Percentiles rank a stretch among this genome's conserved stretches.
Evolutionary conservation across 2,113 vertebrate species (phyloP).

Genomic region (Desmodus rotundus): DNA sequence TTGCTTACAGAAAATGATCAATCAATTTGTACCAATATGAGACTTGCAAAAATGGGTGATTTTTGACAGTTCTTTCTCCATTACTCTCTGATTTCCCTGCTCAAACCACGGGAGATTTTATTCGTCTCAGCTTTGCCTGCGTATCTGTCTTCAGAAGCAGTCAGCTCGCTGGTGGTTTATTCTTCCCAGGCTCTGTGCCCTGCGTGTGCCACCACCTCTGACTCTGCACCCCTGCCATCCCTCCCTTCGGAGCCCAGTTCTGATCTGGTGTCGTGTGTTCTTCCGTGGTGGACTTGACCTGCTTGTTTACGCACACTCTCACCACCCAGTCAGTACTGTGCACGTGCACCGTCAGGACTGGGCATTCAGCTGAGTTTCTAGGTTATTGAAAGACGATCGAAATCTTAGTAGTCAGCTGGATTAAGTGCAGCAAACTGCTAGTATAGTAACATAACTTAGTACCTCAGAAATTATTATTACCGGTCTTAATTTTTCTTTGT

Average conservation of each 20-base stretch:
- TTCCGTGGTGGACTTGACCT: not conserved
- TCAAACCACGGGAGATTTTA: not conserved
- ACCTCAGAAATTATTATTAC: not conserved
- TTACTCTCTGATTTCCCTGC: not conserved
- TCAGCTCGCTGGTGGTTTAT: not conserved
- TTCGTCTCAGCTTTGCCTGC: not conserved
- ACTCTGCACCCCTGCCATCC: not conserved
- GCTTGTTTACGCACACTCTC: not conserved
- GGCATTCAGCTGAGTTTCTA: not conserved
- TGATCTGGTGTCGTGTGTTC: not conserved
- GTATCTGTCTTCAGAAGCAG: not conserved
- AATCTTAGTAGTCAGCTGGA: not conserved
- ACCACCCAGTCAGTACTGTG: not conserved
- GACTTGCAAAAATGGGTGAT: not conserved
- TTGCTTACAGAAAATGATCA: not conserved
- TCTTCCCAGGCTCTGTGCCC: not conserved
- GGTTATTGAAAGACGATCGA: not conserved
- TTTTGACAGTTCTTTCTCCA: slow-evolving; percentile 1
- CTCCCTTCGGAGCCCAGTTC: not conserved
- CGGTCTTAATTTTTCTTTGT: not conserved
- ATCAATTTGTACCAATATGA: not conserved
- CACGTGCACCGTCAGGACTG: not conserved
- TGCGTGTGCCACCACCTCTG: not conserved
- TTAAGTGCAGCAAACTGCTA: not conserved
- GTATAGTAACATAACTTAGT: not conserved